These are phyloP conservation scores for Hippocampus comes DNA, from an alignment of 2,113 vertebrate species.

Conservation along the genomic window DNA sequence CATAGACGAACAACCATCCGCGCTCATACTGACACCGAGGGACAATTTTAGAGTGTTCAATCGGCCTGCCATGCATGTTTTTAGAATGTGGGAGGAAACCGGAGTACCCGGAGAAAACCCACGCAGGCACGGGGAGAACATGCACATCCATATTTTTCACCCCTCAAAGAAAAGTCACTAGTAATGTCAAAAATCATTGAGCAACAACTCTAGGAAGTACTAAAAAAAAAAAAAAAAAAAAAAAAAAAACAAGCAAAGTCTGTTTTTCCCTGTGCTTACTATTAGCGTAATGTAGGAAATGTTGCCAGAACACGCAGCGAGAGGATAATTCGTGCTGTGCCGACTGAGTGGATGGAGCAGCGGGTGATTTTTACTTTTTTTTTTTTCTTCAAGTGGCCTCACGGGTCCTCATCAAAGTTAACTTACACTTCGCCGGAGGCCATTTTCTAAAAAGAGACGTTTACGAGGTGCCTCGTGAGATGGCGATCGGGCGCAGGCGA, in stretches of 20 bases:
- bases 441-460: conserved; percentile 32
- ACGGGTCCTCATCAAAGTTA: conserved; percentile 39
- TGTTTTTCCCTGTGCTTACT: background rate
- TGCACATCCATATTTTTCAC: too few species aligned
- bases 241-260: background rate
- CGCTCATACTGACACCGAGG: too few species aligned
- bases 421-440: conserved; percentile 21
- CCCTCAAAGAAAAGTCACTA: too few species aligned
- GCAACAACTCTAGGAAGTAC: too few species aligned
- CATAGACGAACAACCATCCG: too few species aligned
- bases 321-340: background rate
- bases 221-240: too few species aligned
- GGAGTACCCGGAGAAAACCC: too few species aligned
- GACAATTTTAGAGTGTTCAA: too few species aligned
- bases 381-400: conserved; percentile 6
- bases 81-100: too few species aligned
- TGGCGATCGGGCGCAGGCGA: background rate
- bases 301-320: background rate
- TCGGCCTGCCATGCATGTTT: too few species aligned
- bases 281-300: background rate
- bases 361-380: background rate
- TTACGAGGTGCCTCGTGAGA: conserved; percentile 31
- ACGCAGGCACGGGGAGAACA: too few species aligned
- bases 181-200: too few species aligned
- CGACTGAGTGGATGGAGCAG: background rate